Conservation (phyloP, 2,113 vertebrate genomes). For the Sander vitreus region DNA sequence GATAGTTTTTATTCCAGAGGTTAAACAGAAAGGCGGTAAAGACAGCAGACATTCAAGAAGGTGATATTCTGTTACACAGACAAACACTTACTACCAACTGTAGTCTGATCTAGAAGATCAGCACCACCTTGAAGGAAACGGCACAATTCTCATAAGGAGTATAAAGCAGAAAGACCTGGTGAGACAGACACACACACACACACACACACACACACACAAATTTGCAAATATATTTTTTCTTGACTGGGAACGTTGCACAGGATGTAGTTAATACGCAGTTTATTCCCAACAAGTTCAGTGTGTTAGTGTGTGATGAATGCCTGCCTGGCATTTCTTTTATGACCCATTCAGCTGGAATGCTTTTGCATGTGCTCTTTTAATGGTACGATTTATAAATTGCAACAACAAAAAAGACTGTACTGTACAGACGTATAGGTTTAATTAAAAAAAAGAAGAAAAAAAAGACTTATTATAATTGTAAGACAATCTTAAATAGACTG, state of each 20-base stretch:
- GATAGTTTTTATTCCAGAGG: constrained; percentile 74
- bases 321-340: background rate
- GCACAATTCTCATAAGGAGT: constrained; percentile 52
- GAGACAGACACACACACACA: no score
- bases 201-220: background rate
- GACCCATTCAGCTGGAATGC: background rate
- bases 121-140: constrained; percentile 68
- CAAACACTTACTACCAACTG: constrained; percentile 44
- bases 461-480: no score
- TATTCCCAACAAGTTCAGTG: background rate
- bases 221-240: constrained; percentile 9
- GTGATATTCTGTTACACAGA: constrained; percentile 58
- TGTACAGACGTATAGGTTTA: background rate
- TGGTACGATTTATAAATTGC: constrained; percentile 46
- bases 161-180: constrained; percentile 38
- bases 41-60: constrained; percentile 74
- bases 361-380: constrained; percentile 18
- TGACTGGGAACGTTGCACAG: background rate
- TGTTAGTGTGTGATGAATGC: background rate
- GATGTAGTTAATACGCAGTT: constrained; percentile 1
- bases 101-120: constrained; percentile 52
- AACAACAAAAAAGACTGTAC: constrained; percentile 3
- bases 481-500: background rate
- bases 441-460: constrained; percentile 42
- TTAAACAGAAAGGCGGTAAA: constrained; percentile 64